Evolutionary conservation across 2,797 vertebrate species (phyloP), one percentile per base, ranked within the genome.

Genomic region (Calcarius lapponicus): DNA sequence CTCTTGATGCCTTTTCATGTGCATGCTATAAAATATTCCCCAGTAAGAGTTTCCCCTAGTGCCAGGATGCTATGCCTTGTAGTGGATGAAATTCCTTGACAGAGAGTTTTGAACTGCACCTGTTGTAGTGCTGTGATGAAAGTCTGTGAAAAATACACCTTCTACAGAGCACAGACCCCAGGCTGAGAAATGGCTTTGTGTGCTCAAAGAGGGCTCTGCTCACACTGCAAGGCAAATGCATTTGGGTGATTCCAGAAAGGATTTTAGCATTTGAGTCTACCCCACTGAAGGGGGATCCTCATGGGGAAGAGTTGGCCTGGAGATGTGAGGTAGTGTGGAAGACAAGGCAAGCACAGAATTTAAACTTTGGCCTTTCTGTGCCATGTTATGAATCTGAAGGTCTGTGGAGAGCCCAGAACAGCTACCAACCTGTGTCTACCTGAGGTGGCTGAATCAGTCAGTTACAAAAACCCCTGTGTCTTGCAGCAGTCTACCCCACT

Each of bases 1-100:
- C 58, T 94, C 58, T 61, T 69, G 57, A 86, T 74, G 88, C 65
- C 45, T 92, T 85, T 93, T 21, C 36, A 24, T 28, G 50, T 86
- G 50, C 40, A 17, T 42, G 45, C 61, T 74, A n/a, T 65, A 42
- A 90, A 92, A 92, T 83, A 78, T 54, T 75, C 50, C 65, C 25
- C 70, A 58, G 69, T 61, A 95, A 67, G 53, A 19, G 45, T 85
- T 95, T 54, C 72, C 25, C 42, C 28, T 65, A 22, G 61, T 86
- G 61, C 34, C 72, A 72, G 50, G 81, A 40, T 22, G 6, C 85
- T 78, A 22, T n/a, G 50, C 22, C 75, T 91, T 78, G 38, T 11
- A 38, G 13, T 40, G 64, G 69, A 36, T 57, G 65, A 58, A 90
- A 86, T 81, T 95, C 51, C 82, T 81, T 72, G 85, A 86, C 28